Percentiles rank a stretch among this genome's conserved stretches.
Evolutionary conservation across 2,113 vertebrate genomes (phyloP).

Genomic region (Aphyosemion australe): DNA sequence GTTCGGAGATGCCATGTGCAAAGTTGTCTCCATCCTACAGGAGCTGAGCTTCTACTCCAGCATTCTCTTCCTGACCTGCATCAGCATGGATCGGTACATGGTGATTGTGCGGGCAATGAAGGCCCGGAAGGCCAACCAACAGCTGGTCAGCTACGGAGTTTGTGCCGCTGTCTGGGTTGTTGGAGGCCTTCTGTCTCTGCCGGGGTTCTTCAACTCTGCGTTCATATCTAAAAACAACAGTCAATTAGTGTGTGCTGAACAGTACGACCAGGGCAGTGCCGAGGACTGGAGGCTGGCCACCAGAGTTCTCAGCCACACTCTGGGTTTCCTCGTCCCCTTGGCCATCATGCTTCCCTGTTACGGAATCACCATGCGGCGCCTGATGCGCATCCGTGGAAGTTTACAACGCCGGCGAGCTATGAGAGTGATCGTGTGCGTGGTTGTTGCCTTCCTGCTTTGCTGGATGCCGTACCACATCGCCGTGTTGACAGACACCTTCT

Average conservation of each 20-base stretch:
- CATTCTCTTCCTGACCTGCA: slow-evolving; percentile 81
- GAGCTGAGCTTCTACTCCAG: slow-evolving; percentile 82
- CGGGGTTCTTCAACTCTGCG: slow-evolving; percentile 59
- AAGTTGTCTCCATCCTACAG: slow-evolving; percentile 68
- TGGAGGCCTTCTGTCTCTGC: slow-evolving; percentile 69
- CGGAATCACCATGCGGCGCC: slow-evolving; percentile 64
- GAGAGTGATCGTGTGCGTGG: slow-evolving; percentile 71
- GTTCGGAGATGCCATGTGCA: slow-evolving; percentile 77
- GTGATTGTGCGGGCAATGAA: slow-evolving; percentile 77
- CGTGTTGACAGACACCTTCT: slow-evolving; percentile 69
- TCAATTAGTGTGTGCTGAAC: slow-evolving; percentile 47
- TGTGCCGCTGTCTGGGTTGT: slow-evolving; percentile 72
- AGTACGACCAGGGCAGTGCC: slow-evolving; percentile 40
- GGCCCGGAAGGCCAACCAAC: slow-evolving; percentile 35
- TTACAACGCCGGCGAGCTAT: slow-evolving; percentile 73
- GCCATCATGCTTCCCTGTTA: slow-evolving; percentile 76
- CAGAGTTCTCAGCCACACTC: slow-evolving; percentile 60
- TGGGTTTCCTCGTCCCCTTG: slow-evolving; percentile 76
- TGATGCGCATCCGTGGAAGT: slow-evolving; percentile 64
- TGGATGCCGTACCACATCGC: slow-evolving; percentile 77
- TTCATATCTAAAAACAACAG: accelerated
- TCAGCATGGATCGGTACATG: slow-evolving; percentile 81
- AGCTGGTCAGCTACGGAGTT: slow-evolving; percentile 49
- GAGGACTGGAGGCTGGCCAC: slow-evolving; percentile 70
- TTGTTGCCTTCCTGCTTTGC: slow-evolving; percentile 74